These are phyloP conservation scores for Perdita meconis DNA, from an alignment of 2,888 invertebrate species.

Conservation along the genomic window DNA sequence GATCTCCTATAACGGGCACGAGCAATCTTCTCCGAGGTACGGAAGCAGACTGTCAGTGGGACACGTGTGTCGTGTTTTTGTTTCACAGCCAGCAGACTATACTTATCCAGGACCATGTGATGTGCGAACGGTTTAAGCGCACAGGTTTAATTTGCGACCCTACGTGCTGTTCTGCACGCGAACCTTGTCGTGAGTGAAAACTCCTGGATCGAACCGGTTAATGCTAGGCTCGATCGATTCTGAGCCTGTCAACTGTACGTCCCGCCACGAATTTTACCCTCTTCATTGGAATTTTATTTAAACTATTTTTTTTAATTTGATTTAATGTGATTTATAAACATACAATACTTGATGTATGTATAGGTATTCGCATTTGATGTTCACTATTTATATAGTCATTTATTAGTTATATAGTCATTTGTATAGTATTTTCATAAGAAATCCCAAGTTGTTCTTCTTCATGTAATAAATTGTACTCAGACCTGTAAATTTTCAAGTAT, in stretches of 20 bases:
- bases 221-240: constrained; percentile 44
- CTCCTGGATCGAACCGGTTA: constrained; percentile 37
- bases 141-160: constrained; percentile 6
- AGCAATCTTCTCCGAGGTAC: constrained; percentile 53
- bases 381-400: no score
- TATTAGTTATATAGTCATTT: no score
- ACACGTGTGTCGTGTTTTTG: constrained; percentile 69
- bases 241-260: background rate
- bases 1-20: constrained; percentile 18
- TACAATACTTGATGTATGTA: no score
- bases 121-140: constrained; percentile 23
- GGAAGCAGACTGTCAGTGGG: constrained; percentile 67
- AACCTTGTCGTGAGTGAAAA: constrained; percentile 35
- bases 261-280: background rate
- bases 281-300: no score
- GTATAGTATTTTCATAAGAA: no score
- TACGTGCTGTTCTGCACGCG: background rate
- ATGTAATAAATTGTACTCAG: no score
- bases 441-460: no score
- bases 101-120: constrained; percentile 57
- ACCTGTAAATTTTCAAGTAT: no score
- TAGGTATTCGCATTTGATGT: no score
- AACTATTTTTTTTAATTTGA: no score
- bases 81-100: constrained; percentile 57
- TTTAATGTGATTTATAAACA: no score